Evolutionary conservation across 2,888 invertebrate genomes (phyloP).

Genomic region (Cerceris ruficornis): DNA sequence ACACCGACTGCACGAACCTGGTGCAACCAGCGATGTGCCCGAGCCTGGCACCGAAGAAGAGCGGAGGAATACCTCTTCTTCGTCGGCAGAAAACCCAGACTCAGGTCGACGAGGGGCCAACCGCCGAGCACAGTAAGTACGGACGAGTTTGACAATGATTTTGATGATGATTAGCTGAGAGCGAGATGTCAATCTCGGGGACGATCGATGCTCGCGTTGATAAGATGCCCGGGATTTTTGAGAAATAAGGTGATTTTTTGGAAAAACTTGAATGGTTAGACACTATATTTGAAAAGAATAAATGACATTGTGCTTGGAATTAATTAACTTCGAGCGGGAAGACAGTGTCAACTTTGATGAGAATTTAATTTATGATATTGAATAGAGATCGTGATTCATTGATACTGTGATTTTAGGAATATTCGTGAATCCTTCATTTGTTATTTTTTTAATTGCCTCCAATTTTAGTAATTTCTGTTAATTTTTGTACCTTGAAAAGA

Average conservation of each 20-base stretch:
- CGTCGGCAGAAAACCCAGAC: constrained; percentile 95
- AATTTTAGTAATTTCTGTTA: too few species aligned
- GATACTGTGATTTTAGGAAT: too few species aligned
- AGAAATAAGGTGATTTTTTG: neutral
- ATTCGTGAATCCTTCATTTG: too few species aligned
- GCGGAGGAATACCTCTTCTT: constrained; percentile 84
- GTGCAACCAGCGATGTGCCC: constrained; percentile 92
- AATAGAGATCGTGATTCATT: too few species aligned
- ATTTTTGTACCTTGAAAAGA: too few species aligned
- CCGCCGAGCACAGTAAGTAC: constrained; percentile 91
- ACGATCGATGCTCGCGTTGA: constrained; percentile 26
- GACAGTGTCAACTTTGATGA: too few species aligned
- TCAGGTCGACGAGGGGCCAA: constrained; percentile 83
- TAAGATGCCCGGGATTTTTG: neutral
- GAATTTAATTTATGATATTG: too few species aligned
- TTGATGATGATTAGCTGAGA: neutral
- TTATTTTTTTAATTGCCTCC: too few species aligned
- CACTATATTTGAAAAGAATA: too few species aligned
- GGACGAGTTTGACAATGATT: constrained; percentile 15
- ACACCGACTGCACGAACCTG: constrained; percentile 91
- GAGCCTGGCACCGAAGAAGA: constrained; percentile 75
- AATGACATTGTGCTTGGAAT: too few species aligned
- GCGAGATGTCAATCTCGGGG: constrained; percentile 19
- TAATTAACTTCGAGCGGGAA: too few species aligned
- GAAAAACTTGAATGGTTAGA: neutral